phyloP scores from a whole-genome alignment of 2,797 vertebrate genomes.

The Erithacus rubecula region DNA sequence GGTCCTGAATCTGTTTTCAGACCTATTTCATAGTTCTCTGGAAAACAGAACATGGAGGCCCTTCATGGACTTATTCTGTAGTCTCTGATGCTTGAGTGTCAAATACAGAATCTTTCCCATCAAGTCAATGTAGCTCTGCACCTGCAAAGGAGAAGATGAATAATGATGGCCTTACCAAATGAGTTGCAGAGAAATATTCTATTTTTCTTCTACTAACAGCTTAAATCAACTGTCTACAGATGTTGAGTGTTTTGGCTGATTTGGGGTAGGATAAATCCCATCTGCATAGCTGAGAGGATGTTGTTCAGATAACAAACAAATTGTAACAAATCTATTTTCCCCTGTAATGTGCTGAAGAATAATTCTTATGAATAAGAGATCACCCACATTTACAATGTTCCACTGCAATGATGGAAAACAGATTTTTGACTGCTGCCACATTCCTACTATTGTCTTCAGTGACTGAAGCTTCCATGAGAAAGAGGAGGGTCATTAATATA shows the following conservation, averaged over 20 bases:
- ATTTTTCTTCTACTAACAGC: background rate
- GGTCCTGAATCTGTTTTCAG: background rate
- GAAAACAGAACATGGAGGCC: background rate
- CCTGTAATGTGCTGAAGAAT: background rate
- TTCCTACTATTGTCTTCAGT: background rate
- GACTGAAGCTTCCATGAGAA: background rate
- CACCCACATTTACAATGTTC: background rate
- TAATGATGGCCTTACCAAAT: background rate
- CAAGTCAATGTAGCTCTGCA: background rate
- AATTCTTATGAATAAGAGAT: background rate
- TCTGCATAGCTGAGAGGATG: background rate
- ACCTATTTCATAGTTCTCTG: background rate
- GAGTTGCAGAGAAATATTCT: background rate
- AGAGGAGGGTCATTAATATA: background rate
- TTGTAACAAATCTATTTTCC: background rate
- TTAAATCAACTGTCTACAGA: background rate
- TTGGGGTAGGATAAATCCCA: background rate
- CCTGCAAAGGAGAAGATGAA: background rate
- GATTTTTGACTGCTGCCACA: background rate
- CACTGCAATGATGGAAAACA: background rate
- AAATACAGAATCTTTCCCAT: background rate
- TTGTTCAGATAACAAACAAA: background rate
- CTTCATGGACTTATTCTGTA: background rate
- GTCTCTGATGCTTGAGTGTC: background rate
- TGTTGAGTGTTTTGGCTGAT: background rate